Evolutionary conservation across 2,113 vertebrate species (phyloP).

Genomic region (Thamnophis sirtalis): DNA sequence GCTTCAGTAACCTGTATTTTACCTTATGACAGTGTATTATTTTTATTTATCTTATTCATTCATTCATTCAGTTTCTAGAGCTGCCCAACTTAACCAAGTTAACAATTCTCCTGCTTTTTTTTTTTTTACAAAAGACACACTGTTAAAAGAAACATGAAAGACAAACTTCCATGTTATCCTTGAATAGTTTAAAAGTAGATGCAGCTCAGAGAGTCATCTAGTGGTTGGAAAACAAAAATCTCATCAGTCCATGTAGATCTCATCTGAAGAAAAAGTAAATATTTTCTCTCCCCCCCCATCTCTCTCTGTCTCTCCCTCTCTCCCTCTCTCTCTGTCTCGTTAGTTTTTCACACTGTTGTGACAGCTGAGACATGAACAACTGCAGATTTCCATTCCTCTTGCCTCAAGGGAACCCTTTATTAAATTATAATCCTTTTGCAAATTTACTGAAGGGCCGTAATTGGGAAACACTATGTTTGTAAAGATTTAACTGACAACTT

Average conservation of each 20-base stretch:
- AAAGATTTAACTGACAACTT: constrained; percentile 1
- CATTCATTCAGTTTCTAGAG: background rate
- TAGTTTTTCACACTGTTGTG: background rate
- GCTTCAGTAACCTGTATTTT: background rate
- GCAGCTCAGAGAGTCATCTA: constrained; percentile 2
- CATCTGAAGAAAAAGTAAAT: constrained; percentile 10
- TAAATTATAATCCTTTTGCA: constrained; percentile 18
- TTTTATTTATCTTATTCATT: background rate
- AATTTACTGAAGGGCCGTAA: constrained; percentile 21
- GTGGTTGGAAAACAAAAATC: constrained; percentile 9
- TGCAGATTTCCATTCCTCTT: background rate
- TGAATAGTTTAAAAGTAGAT: background rate
- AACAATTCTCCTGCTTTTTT: background rate
- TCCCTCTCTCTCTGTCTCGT: background rate
- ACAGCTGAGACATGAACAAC: background rate
- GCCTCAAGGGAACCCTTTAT: constrained; percentile 15
- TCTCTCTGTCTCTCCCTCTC: background rate
- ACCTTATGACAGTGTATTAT: background rate
- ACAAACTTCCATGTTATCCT: background rate
- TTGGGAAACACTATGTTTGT: background rate
- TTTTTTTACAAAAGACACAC: background rate
- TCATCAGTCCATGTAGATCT: background rate
- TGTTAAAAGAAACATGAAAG: background rate
- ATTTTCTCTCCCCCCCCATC: background rate
- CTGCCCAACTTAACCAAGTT: background rate